These are phyloP conservation scores for Arctia plantaginis DNA, from an alignment of 2,888 invertebrate genomes.

Conservation along the genomic window DNA sequence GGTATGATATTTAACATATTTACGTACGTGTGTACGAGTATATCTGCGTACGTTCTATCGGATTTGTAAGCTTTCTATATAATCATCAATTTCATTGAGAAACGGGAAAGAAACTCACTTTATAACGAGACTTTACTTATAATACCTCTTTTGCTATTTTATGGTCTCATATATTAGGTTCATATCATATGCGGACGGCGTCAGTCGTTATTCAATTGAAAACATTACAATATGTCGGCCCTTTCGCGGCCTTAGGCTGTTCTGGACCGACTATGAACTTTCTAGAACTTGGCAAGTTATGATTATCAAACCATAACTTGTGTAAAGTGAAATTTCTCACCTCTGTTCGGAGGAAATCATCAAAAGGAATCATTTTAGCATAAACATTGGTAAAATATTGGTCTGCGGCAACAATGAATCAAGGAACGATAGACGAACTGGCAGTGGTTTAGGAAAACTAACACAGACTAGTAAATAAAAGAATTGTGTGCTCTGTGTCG, in stretches of 20 bases:
- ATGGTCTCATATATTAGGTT: constrained; percentile 1
- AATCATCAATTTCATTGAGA: background rate
- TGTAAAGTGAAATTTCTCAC: background rate
- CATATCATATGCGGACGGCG: constrained; percentile 26
- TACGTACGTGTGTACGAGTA: background rate
- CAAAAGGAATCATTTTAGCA: background rate
- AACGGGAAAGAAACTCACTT: background rate
- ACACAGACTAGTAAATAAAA: background rate
- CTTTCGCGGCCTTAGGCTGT: constrained; percentile 49
- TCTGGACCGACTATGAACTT: constrained; percentile 40
- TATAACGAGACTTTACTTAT: background rate
- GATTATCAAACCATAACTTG: background rate
- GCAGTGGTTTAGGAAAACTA: background rate
- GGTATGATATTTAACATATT: background rate
- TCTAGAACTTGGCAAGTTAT: constrained; percentile 30
- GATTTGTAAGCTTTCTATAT: constrained; percentile 1
- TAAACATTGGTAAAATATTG: background rate
- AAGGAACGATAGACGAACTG: background rate
- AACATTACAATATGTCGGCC: constrained; percentile 27
- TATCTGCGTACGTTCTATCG: background rate
- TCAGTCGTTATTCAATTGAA: constrained; percentile 41
- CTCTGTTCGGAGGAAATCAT: background rate
- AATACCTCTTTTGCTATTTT: constrained; percentile 11
- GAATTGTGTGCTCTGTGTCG: too few relatives aligned
- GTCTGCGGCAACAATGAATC: too few relatives aligned